Conservation (phyloP, 2,888 invertebrate species). For the Agonopterix subpropinquella region DNA sequence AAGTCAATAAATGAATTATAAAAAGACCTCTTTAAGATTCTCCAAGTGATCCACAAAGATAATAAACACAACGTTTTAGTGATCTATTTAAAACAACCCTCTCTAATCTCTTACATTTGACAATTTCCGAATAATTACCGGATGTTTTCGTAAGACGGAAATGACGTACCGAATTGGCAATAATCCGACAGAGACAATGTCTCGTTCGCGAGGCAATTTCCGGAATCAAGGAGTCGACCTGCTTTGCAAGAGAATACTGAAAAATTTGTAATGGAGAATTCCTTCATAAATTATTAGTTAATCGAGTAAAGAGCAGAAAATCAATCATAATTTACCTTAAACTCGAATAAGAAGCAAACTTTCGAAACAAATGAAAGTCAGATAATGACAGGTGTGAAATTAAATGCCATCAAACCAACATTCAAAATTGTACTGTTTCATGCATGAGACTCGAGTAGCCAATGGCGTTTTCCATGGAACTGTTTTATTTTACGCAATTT, state of each 20-base stretch:
- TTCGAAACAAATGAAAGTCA: too few relatives aligned
- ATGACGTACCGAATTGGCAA: constrained; percentile 62
- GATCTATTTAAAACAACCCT: constrained; percentile 36
- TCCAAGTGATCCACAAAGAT: constrained; percentile 3
- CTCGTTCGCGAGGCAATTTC: constrained; percentile 58
- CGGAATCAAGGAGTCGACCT: constrained; percentile 19
- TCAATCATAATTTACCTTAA: too few relatives aligned
- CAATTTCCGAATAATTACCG: constrained; percentile 62
- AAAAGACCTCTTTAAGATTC: constrained; percentile 28
- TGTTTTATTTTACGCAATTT: too few relatives aligned
- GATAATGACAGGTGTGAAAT: too few relatives aligned
- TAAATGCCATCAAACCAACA: too few relatives aligned
- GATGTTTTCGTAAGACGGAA: constrained; percentile 60
- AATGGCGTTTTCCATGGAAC: too few relatives aligned
- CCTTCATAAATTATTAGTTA: too few relatives aligned
- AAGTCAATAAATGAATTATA: not conserved
- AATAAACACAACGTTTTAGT: constrained; percentile 10
- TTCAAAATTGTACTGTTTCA: too few relatives aligned
- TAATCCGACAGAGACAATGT: constrained; percentile 60
- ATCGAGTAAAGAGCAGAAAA: too few relatives aligned
- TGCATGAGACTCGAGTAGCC: too few relatives aligned
- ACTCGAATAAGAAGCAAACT: too few relatives aligned
- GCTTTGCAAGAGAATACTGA: not conserved
- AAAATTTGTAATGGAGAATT: not conserved
- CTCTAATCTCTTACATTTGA: constrained; percentile 47